phyloP scores from a whole-genome alignment of 2,113 vertebrate species.

The Labeo rohita region DNA sequence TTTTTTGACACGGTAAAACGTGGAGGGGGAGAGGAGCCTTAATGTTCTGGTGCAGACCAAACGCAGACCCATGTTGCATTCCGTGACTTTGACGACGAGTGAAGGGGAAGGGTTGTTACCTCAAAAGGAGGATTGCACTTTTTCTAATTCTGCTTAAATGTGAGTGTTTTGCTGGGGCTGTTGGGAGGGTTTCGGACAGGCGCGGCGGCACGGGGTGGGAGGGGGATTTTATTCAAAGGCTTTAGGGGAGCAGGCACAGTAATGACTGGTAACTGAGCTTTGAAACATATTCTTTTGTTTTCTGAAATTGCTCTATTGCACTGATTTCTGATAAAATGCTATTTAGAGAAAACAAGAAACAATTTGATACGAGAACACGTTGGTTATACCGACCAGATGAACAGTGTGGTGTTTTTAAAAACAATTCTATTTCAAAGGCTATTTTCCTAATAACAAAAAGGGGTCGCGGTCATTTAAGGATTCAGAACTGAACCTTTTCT shows the following conservation, averaged over 20 bases:
- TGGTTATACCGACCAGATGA: constrained; percentile 60
- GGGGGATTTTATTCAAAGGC: constrained; percentile 46
- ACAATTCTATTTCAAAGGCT: constrained; percentile 61
- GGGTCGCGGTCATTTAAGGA: constrained; percentile 58
- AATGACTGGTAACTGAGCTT: constrained; percentile 62
- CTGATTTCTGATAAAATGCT: constrained; percentile 68
- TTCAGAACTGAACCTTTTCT: constrained; percentile 58
- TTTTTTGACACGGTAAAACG: constrained; percentile 33
- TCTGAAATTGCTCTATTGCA: constrained; percentile 73
- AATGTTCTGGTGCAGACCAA: constrained; percentile 78
- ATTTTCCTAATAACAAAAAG: constrained; percentile 63
- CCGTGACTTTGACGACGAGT: constrained; percentile 60
- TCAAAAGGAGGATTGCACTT: constrained; percentile 72
- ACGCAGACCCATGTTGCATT: constrained; percentile 67
- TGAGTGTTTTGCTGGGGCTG: constrained; percentile 64
- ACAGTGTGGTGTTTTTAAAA: constrained; percentile 63
- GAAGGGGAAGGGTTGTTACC: constrained; percentile 62
- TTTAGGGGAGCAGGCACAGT: constrained; percentile 53
- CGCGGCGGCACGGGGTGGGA: not conserved
- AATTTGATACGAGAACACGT: constrained; percentile 61
- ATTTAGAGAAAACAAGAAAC: constrained; percentile 63
- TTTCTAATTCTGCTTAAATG: constrained; percentile 72
- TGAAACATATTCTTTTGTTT: constrained; percentile 62
- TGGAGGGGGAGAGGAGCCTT: constrained; percentile 69
- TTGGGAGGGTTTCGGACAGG: constrained; percentile 32